Evolutionary conservation across 2,797 vertebrate species (phyloP).

Genomic region (Oreochromis mossambicus): DNA sequence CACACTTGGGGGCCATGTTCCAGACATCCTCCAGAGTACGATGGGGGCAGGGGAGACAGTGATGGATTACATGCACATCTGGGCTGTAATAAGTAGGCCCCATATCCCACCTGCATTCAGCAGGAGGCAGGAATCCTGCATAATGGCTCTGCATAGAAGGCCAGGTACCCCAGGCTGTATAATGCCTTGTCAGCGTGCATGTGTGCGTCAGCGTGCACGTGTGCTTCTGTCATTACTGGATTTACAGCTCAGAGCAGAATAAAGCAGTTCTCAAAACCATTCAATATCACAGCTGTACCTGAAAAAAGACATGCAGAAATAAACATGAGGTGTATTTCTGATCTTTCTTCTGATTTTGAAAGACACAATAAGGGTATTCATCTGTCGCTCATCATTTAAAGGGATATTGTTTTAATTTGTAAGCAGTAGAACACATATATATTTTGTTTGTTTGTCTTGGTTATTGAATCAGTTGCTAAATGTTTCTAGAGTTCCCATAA

Average conservation of each 20-base stretch:
- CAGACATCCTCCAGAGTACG: constrained; percentile 68
- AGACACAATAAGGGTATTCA: background rate
- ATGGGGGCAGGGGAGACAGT: constrained; percentile 68
- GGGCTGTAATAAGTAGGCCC: constrained; percentile 78
- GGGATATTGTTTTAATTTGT: background rate
- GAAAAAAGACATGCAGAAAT: background rate
- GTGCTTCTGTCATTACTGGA: constrained; percentile 48
- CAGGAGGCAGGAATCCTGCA: constrained; percentile 66
- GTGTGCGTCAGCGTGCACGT: background rate
- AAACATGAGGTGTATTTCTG: background rate
- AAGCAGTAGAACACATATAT: background rate
- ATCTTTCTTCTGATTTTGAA: background rate
- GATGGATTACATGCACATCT: constrained; percentile 76
- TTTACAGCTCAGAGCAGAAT: constrained; percentile 45
- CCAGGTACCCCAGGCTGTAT: constrained; percentile 55
- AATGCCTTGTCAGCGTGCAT: constrained; percentile 64
- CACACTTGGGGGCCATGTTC: constrained; percentile 39
- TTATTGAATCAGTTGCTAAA: background rate
- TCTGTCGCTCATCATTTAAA: background rate
- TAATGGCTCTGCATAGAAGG: constrained; percentile 69
- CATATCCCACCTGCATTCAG: constrained; percentile 73
- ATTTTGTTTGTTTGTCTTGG: background rate
- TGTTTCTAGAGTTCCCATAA: background rate
- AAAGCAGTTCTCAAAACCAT: constrained; percentile 8
- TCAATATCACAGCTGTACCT: background rate